phyloP scores from a whole-genome alignment of 2,888 invertebrate genomes.

The Caenorhabditis becei region DNA sequence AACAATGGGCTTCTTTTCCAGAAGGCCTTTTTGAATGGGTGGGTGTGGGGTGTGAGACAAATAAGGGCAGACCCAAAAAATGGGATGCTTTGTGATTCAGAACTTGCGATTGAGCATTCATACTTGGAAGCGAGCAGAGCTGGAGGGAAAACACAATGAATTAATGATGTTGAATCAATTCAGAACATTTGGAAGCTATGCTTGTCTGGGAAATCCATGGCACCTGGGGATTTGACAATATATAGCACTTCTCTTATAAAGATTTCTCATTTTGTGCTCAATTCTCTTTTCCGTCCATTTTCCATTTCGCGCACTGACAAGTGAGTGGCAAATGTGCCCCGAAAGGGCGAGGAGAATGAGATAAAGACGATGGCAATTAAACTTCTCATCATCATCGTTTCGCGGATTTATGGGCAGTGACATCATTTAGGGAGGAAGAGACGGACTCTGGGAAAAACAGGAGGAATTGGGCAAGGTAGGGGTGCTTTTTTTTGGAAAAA shows the following conservation, averaged over 20 bases:
- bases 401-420: constrained; percentile 56
- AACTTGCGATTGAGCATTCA: background rate
- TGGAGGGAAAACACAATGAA: constrained; percentile 21
- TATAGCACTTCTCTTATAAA: too few species aligned
- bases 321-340: constrained; percentile 25
- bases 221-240: background rate
- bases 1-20: background rate
- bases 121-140: background rate
- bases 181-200: background rate
- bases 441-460: background rate
- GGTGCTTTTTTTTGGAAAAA: background rate
- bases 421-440: constrained; percentile 24
- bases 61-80: too few species aligned
- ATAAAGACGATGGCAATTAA: constrained; percentile 55
- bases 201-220: background rate
- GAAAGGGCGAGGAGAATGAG: constrained; percentile 38
- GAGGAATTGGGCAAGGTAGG: background rate
- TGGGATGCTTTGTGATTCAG: too few species aligned
- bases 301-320: constrained; percentile 31
- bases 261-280: background rate
- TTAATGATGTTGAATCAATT: constrained; percentile 17
- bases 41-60: too few species aligned
- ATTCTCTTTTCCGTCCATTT: background rate
- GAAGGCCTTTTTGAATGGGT: background rate
- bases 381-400: constrained; percentile 50